phyloP scores from a whole-genome alignment of 2,888 invertebrate genomes.

The Agonum fuliginosum region DNA sequence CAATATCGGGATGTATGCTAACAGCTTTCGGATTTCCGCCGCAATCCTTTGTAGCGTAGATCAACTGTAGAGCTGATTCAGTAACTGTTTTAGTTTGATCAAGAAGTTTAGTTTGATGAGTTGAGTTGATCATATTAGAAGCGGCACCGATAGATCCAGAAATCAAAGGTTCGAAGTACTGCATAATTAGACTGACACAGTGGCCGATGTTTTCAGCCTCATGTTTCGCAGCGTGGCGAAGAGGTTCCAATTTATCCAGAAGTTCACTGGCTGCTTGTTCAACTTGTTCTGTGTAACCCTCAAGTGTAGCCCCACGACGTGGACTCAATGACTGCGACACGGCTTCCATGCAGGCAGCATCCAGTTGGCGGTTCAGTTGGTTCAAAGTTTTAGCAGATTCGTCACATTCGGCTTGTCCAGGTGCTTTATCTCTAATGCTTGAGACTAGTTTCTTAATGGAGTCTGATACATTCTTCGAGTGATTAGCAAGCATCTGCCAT shows the following conservation, averaged over 20 bases:
- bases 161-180: conserved; percentile 91
- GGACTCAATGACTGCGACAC: conserved; percentile 74
- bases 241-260: conserved; percentile 88
- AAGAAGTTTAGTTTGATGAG: conserved; percentile 89
- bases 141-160: conserved; percentile 90
- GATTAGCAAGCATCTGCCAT: conserved; percentile 95
- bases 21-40: conserved; percentile 95
- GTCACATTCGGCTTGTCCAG: conserved; percentile 96
- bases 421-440: conserved; percentile 95
- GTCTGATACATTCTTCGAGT: conserved; percentile 97
- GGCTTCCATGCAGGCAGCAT: conserved; percentile 90
- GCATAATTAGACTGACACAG: conserved; percentile 83
- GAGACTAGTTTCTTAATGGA: conserved; percentile 95
- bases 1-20: conserved; percentile 87
- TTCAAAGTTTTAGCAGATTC: conserved; percentile 86
- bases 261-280: conserved; percentile 84
- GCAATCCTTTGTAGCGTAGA: conserved; percentile 89
- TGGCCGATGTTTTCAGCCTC: conserved; percentile 97
- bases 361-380: conserved; percentile 85
- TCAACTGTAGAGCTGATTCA: conserved; percentile 91
- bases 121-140: conserved; percentile 91
- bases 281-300: conserved; percentile 74
- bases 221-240: conserved; percentile 88
- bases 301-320: conserved; percentile 70
- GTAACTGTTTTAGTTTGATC: conserved; percentile 96